Conservation (phyloP, 2,797 vertebrate genomes). For the Coccyzus lansbergi region DNA sequence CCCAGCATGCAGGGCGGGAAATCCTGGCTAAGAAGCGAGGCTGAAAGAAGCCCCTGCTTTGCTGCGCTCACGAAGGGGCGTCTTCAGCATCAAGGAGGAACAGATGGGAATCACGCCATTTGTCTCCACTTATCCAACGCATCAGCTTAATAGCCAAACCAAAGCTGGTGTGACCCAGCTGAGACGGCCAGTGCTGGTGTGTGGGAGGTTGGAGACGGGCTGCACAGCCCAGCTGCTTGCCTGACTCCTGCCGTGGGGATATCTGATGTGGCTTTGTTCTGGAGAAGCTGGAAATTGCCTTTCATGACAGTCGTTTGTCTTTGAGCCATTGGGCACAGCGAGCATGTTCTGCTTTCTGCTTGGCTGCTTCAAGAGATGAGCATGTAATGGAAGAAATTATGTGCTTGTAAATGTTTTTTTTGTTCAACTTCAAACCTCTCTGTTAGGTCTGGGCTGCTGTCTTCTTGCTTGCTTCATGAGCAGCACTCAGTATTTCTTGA, state of each 20-base stretch:
- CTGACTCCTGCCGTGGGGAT: not conserved
- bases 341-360: not conserved
- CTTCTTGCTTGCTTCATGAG: not conserved
- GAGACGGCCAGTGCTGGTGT: not conserved
- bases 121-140: not conserved
- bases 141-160: not conserved
- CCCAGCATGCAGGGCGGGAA: not conserved
- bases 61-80: not conserved
- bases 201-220: not conserved
- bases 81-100: not conserved
- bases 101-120: not conserved
- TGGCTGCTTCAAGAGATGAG: not conserved
- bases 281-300: slow-evolving; percentile 6
- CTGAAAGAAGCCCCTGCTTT: not conserved
- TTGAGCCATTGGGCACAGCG: not conserved
- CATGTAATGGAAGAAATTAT: slow-evolving; percentile 45
- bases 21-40: not conserved
- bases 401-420: not conserved
- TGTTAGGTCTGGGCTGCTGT: not conserved
- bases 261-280: slow-evolving; percentile 31
- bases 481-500: not conserved
- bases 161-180: not conserved
- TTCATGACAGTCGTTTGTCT: slow-evolving; percentile 5
- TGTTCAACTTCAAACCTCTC: not conserved
- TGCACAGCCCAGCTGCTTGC: not conserved